phyloP scores from a whole-genome alignment of 2,888 invertebrate genomes.

The Pristionchus exspectatus region DNA sequence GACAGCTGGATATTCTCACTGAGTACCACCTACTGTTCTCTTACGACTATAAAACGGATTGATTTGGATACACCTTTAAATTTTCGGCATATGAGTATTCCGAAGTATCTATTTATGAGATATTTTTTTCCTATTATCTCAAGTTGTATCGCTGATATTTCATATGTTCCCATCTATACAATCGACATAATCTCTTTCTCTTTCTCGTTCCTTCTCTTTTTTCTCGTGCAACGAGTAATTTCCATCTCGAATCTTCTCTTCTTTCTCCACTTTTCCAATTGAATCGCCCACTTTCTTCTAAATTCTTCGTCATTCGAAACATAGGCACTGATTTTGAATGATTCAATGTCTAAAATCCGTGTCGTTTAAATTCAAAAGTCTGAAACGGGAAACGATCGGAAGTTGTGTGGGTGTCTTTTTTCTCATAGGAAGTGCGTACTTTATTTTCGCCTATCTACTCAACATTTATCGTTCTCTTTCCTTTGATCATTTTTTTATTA shows the following conservation, averaged over 20 bases:
- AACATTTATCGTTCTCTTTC: background rate
- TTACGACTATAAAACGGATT: too few species aligned
- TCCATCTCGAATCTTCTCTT: background rate
- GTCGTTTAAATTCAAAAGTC: background rate
- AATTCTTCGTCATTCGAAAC: background rate
- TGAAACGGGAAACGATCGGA: background rate
- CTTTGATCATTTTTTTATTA: background rate
- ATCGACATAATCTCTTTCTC: background rate
- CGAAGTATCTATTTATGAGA: background rate
- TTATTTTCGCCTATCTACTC: background rate
- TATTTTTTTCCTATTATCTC: background rate
- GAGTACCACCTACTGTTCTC: too few species aligned
- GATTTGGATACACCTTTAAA: too few species aligned
- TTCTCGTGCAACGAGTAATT: background rate
- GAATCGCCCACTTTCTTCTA: background rate
- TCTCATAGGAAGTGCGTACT: background rate
- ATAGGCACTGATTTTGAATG: background rate
- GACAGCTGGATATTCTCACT: too few species aligned
- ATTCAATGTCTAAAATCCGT: background rate
- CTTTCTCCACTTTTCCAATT: conserved; percentile 8
- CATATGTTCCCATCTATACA: background rate
- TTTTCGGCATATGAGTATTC: background rate
- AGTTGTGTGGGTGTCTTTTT: background rate
- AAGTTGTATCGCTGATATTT: too few species aligned
- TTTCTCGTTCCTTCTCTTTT: background rate